Conservation (phyloP, 2,888 invertebrate species). For the Meliscaeva auricollis region DNA sequence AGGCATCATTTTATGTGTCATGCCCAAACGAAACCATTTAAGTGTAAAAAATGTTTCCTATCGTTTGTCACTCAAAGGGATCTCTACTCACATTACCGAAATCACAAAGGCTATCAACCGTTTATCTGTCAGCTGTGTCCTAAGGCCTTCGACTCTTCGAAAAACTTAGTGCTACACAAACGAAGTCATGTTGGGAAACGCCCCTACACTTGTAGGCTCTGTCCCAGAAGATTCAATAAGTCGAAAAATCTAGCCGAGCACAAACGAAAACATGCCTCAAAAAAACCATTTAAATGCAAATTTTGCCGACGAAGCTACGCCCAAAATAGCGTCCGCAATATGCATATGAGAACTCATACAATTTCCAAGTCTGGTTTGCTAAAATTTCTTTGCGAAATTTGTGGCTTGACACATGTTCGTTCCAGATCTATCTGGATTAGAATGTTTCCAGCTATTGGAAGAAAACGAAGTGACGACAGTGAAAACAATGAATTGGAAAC, state of each 20-base stretch:
- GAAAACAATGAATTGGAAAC: neutral
- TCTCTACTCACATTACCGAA: constrained; percentile 12
- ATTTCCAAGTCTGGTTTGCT: neutral
- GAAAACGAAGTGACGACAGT: constrained; percentile 10
- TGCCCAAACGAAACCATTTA: constrained; percentile 27
- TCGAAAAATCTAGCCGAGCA: neutral
- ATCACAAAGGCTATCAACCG: neutral
- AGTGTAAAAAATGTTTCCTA: constrained; percentile 13
- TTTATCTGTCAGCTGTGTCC: constrained; percentile 25
- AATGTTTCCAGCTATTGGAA: neutral
- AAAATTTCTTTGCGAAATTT: constrained; percentile 19
- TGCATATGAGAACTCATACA: constrained; percentile 36
- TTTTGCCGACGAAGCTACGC: constrained; percentile 4
- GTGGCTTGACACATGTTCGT: constrained; percentile 10
- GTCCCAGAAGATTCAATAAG: constrained; percentile 19
- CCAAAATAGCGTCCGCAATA: constrained; percentile 9
- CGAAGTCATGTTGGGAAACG: constrained; percentile 1
- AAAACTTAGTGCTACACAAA: neutral
- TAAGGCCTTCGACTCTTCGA: neutral
- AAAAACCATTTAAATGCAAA: constrained; percentile 40
- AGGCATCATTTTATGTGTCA: constrained; percentile 14
- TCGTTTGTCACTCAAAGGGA: constrained; percentile 18
- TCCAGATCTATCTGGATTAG: neutral
- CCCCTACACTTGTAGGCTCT: neutral
- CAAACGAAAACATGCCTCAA: neutral